phyloP scores from a whole-genome alignment of 1,140 invertebrate species.

The Halesus radiatus region DNA sequence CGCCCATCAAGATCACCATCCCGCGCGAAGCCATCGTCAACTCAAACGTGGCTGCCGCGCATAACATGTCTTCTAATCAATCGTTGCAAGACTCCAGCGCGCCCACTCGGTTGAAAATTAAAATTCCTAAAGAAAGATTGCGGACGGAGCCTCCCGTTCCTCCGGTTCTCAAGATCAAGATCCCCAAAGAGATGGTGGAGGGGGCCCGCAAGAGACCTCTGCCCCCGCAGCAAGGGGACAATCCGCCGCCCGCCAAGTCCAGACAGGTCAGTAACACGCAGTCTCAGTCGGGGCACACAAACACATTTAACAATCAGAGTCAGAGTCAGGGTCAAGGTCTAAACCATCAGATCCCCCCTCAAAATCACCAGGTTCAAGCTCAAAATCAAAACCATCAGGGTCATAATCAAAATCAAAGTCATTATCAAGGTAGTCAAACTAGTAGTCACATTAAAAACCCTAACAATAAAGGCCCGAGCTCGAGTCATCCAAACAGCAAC shows the following conservation, averaged over 20 bases:
- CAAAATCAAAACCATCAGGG: neutral
- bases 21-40: slow-evolving; percentile 63
- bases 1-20: slow-evolving; percentile 64
- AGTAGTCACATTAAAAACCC: neutral
- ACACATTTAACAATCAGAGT: neutral
- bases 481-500: neutral
- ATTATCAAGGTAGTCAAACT: too few relatives aligned
- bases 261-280: slow-evolving; percentile 32
- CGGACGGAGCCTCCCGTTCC: slow-evolving; percentile 61
- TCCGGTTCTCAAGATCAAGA: slow-evolving; percentile 67
- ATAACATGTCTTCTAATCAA: too few relatives aligned
- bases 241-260: slow-evolving; percentile 61
- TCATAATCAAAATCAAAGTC: neutral
- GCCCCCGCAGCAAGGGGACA: slow-evolving; percentile 52
- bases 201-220: slow-evolving; percentile 61
- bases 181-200: slow-evolving; percentile 67
- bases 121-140: slow-evolving; percentile 67
- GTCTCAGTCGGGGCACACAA: neutral
- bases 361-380: neutral
- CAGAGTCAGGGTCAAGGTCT: neutral
- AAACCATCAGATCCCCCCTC: neutral
- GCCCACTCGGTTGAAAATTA: slow-evolving; percentile 65
- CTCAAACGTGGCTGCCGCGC: slow-evolving; percentile 30
- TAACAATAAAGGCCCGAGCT: neutral
- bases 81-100: neutral